A percentile compares a stretch with the other conserved stretches of the same genome.
Conservation (phyloP, 2,888 invertebrate species). For the Plebejus anna region DNA sequence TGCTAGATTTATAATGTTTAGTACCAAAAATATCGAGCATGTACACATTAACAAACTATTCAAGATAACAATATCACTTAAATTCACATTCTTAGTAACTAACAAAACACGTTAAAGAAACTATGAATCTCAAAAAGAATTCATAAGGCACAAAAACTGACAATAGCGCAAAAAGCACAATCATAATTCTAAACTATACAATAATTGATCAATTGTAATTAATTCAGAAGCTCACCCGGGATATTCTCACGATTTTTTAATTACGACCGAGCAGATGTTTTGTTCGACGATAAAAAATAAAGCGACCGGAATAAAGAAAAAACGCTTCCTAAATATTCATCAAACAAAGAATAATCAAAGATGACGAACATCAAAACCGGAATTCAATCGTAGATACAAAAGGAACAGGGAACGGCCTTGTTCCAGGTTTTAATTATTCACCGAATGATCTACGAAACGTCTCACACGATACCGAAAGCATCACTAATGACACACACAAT, state of each 20-base stretch:
- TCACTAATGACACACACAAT: conserved; percentile 68
- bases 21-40: too few species aligned
- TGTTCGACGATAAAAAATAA: conserved; percentile 59
- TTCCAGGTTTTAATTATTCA: conserved; percentile 72
- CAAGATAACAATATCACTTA: not conserved
- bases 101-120: not conserved
- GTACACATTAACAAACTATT: not conserved
- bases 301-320: conserved; percentile 55
- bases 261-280: conserved; percentile 70
- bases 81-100: not conserved
- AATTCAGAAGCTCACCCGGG: conserved; percentile 56
- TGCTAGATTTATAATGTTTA: too few species aligned
- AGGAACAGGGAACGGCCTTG: conserved; percentile 68
- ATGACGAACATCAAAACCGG: conserved; percentile 75
- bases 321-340: conserved; percentile 63
- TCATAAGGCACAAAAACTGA: conserved; percentile 1
- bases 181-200: conserved; percentile 19
- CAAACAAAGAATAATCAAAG: conserved; percentile 63
- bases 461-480: conserved; percentile 66
- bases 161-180: conserved; percentile 1
- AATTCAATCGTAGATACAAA: conserved; percentile 73
- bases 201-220: conserved; percentile 46
- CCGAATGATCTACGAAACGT: conserved; percentile 50
- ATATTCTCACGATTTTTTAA: conserved; percentile 76
- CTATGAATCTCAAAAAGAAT: not conserved